Conservation (phyloP, 2,888 invertebrate genomes). For the Creontiades dilutus region DNA sequence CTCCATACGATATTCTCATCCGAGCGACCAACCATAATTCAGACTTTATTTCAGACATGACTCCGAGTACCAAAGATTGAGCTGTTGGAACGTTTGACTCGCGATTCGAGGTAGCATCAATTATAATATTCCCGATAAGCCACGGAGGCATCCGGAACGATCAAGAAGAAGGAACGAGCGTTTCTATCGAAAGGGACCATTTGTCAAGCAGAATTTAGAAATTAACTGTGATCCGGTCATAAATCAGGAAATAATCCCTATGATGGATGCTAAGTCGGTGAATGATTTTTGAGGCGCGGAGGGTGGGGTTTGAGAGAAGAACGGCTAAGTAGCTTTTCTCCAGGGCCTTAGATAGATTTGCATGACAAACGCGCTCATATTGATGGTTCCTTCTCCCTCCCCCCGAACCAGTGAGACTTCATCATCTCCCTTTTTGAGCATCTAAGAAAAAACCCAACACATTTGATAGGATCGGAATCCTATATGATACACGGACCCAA, state of each 20-base stretch:
- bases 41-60: not conserved
- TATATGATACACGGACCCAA: no score
- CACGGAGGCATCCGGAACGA: constrained; percentile 49
- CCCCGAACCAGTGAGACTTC: constrained; percentile 25
- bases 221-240: constrained; percentile 66
- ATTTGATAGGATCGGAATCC: not conserved
- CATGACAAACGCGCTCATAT: constrained; percentile 71
- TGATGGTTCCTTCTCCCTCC: constrained; percentile 63
- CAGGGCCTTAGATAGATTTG: constrained; percentile 62
- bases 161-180: constrained; percentile 19
- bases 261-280: constrained; percentile 71
- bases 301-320: constrained; percentile 27
- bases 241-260: constrained; percentile 69
- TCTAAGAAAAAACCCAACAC: constrained; percentile 47
- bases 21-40: not conserved
- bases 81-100: not conserved
- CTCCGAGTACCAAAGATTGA: not conserved
- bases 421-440: constrained; percentile 53
- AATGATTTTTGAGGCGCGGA: constrained; percentile 68
- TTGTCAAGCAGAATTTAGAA: constrained; percentile 68
- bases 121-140: constrained; percentile 39
- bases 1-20: not conserved
- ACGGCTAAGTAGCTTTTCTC: constrained; percentile 69
- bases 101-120: not conserved
- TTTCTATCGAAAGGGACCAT: constrained; percentile 61